These are phyloP conservation scores for Telmatherina bonti DNA, from an alignment of 2,797 vertebrate species.

Conservation along the genomic window DNA sequence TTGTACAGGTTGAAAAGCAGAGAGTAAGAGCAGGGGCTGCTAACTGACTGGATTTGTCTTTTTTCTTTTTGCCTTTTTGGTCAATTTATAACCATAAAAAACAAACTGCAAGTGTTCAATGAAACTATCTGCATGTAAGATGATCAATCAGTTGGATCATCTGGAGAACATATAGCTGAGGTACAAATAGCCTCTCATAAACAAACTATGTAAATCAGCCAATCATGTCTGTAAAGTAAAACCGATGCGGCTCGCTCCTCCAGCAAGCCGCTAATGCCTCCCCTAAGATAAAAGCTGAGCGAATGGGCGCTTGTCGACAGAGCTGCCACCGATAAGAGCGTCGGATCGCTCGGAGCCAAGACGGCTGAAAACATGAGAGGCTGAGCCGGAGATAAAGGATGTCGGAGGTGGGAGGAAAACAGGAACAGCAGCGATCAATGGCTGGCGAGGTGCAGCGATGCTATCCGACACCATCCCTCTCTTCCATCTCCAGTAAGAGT, in stretches of 20 bases:
- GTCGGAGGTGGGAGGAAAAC: slow-evolving; percentile 63
- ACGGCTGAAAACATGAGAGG: slow-evolving; percentile 64
- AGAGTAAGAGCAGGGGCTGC: neutral
- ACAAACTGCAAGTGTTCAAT: neutral
- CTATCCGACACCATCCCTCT: slow-evolving; percentile 56
- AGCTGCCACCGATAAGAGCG: slow-evolving; percentile 66
- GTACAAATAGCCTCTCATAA: neutral
- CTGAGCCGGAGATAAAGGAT: slow-evolving; percentile 63
- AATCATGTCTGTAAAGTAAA: no score
- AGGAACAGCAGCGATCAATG: slow-evolving; percentile 70
- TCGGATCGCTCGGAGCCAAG: slow-evolving; percentile 59
- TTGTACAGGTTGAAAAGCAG: slow-evolving; percentile 15
- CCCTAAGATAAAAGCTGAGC: slow-evolving; percentile 59
- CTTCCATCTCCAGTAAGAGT: slow-evolving; percentile 42
- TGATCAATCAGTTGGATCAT: neutral
- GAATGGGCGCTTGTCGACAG: slow-evolving; percentile 57
- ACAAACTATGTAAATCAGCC: neutral
- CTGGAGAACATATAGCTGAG: neutral
- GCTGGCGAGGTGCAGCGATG: slow-evolving; percentile 50
- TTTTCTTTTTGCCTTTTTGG: no score
- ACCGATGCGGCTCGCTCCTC: slow-evolving; percentile 1
- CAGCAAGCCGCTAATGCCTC: slow-evolving; percentile 54
- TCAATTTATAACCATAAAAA: neutral
- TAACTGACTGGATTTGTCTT: no score
- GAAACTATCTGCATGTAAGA: neutral